Conservation (phyloP, 2,797 vertebrate species). For the Chromobotia macracanthus region DNA sequence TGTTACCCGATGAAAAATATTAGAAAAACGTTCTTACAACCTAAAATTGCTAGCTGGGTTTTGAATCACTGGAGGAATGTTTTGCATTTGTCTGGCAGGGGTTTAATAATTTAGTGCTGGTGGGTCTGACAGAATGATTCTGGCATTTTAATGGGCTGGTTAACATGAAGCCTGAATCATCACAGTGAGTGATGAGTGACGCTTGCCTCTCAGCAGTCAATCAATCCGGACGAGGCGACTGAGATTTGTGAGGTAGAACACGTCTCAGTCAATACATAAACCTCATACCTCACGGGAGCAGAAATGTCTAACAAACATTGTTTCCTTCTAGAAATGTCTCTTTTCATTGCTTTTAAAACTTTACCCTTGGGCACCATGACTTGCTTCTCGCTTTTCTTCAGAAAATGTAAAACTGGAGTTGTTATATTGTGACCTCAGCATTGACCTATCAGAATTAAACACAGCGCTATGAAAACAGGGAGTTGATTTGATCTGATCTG, state of each 20-base stretch:
- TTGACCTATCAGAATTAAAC: no score
- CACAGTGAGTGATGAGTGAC: constrained; percentile 9
- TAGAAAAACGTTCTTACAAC: no score
- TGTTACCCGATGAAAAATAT: no score
- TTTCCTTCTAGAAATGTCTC: no score
- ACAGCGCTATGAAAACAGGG: no score
- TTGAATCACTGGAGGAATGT: constrained; percentile 4
- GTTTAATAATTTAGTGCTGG: constrained; percentile 35
- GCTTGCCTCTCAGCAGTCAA: constrained; percentile 28
- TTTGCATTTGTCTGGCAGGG: neutral
- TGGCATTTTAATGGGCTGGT: constrained; percentile 24
- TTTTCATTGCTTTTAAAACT: neutral
- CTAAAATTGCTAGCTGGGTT: neutral
- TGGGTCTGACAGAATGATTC: constrained; percentile 19
- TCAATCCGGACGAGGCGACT: neutral
- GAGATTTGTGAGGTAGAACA: constrained; percentile 8
- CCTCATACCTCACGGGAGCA: neutral
- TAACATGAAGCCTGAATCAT: constrained; percentile 10
- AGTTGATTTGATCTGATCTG: neutral
- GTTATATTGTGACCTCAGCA: no score
- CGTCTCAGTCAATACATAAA: neutral
- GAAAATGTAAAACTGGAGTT: no score
- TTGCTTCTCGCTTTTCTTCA: no score
- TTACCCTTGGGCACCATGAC: no score
- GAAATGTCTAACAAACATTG: neutral